Percentiles rank a stretch among this genome's conserved stretches.
Conservation (phyloP, 2,113 vertebrate genomes). For the Ammospiza nelsoni region DNA sequence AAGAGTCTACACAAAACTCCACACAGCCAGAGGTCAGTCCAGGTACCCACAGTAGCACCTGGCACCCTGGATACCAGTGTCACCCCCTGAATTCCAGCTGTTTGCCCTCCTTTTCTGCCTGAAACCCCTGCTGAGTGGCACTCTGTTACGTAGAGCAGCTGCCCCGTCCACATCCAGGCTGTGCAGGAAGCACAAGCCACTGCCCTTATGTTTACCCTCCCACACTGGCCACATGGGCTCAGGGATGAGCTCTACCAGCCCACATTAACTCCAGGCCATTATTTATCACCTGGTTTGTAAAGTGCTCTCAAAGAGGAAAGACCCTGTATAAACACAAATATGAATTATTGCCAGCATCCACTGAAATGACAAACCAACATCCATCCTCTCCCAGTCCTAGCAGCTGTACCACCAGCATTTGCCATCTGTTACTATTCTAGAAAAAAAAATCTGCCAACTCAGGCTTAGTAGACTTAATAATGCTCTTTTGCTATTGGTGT, state of each 20-base stretch:
- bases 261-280: neutral
- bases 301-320: slow-evolving; percentile 4
- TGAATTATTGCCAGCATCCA: neutral
- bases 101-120: neutral
- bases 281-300: slow-evolving; percentile 3
- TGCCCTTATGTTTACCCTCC: neutral
- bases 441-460: slow-evolving; percentile 17
- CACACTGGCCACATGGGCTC: neutral
- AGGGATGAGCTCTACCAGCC: neutral
- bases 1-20: neutral
- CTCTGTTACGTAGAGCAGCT: neutral
- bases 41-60: neutral
- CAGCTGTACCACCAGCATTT: neutral
- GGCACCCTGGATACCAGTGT: neutral
- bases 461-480: slow-evolving; percentile 1
- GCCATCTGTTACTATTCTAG: slow-evolving; percentile 31
- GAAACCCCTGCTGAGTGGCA: neutral
- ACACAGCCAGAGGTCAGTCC: accelerated
- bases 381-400: neutral
- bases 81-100: neutral
- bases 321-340: neutral
- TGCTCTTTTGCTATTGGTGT: neutral
- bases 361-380: slow-evolving; percentile 10
- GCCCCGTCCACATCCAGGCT: neutral
- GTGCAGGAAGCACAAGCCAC: neutral